phyloP scores from a whole-genome alignment of 2,797 vertebrate species.

The Characodon lateralis region DNA sequence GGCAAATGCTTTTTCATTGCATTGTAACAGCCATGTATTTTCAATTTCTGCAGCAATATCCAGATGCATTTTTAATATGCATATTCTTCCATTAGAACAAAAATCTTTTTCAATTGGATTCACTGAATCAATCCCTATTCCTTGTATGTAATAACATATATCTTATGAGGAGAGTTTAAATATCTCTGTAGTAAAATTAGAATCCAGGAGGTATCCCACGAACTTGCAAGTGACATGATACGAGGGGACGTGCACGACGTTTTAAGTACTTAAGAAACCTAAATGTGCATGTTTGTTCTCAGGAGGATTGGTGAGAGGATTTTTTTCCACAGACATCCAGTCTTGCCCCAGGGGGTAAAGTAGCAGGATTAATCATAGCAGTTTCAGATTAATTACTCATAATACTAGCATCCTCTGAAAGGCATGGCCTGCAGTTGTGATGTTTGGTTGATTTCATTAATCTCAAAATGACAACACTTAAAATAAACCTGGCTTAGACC shows the following conservation, averaged over 20 bases:
- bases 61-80: too few species aligned
- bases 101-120: constrained; percentile 11
- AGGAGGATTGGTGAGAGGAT: constrained; percentile 69
- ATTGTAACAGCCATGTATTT: not conserved
- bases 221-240: constrained; percentile 57
- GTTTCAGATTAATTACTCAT: constrained; percentile 88
- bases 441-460: constrained; percentile 85
- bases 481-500: constrained; percentile 73
- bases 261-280: constrained; percentile 66
- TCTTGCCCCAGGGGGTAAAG: constrained; percentile 75
- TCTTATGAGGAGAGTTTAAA: constrained; percentile 4
- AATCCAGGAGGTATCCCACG: constrained; percentile 17
- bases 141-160: constrained; percentile 33
- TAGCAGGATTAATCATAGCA: constrained; percentile 85
- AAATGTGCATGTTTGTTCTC: constrained; percentile 72
- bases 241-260: constrained; percentile 51
- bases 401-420: constrained; percentile 81
- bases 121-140: constrained; percentile 51
- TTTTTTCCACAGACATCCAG: constrained; percentile 75
- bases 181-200: constrained; percentile 27
- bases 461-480: constrained; percentile 82
- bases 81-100: not conserved
- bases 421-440: constrained; percentile 83
- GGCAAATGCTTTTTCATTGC: not conserved
- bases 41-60: not conserved